Percentiles rank a stretch among this genome's conserved stretches.
Evolutionary conservation across 2,797 vertebrate species (phyloP).

Genomic region (Hemitrygon akajei): DNA sequence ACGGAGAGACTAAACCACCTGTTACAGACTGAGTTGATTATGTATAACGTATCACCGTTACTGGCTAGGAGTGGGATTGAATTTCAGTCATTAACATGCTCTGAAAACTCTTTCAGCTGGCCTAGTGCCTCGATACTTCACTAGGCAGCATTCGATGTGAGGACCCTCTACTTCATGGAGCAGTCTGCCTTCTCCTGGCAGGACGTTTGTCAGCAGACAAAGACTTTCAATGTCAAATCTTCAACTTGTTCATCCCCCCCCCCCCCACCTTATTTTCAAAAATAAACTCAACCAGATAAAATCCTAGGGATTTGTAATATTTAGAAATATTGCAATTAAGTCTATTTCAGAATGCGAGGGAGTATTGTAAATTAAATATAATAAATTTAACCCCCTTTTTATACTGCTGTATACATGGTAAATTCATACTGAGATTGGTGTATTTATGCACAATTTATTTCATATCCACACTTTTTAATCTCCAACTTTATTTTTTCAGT

Average conservation of each 20-base stretch:
- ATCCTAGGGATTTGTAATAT: not conserved
- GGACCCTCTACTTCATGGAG: constrained; percentile 35
- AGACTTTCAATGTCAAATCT: not conserved
- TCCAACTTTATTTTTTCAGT: too few species aligned
- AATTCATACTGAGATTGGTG: too few species aligned
- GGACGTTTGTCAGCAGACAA: constrained; percentile 44
- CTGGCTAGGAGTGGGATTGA: not conserved
- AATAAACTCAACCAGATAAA: not conserved
- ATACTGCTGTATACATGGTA: too few species aligned
- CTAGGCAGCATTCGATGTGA: not conserved
- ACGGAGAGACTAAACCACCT: not conserved
- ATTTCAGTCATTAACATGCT: not conserved
- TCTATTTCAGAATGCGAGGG: not conserved
- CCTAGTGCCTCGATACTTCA: not conserved
- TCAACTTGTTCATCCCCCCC: not conserved
- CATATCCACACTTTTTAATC: too few species aligned
- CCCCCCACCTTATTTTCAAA: not conserved
- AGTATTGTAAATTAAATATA: not conserved
- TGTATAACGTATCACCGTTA: not conserved
- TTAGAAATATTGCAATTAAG: not conserved
- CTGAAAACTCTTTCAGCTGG: not conserved
- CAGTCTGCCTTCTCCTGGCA: constrained; percentile 53
- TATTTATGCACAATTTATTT: too few species aligned
- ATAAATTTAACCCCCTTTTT: too few species aligned
- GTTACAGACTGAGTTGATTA: not conserved